Evolutionary conservation across 2,113 vertebrate genomes (phyloP).

Genomic region (Acanthisitta chloris): DNA sequence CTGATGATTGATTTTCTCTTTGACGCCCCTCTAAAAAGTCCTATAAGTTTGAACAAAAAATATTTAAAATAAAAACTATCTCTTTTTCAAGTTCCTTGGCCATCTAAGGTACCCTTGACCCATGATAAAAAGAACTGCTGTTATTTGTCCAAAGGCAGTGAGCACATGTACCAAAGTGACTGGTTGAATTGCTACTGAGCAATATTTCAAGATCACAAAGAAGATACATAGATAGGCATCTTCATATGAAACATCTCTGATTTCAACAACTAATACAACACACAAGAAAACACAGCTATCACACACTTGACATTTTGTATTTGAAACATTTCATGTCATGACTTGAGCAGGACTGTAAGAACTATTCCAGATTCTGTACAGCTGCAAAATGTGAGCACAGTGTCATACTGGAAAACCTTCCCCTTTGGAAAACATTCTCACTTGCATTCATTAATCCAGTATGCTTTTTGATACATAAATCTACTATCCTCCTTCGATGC

Average conservation of each 20-base stretch:
- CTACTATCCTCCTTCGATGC: not conserved
- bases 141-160: not conserved
- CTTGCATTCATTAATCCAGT: not conserved
- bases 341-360: not conserved
- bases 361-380: not conserved
- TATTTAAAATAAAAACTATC: not conserved
- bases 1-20: not conserved
- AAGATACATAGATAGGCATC: not conserved
- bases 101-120: not conserved
- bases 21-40: not conserved
- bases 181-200: not conserved
- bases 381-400: not conserved
- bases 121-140: not conserved
- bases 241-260: not conserved
- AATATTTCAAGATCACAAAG: not conserved
- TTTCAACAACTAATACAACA: not conserved
- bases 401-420: not conserved
- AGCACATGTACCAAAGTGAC: not conserved
- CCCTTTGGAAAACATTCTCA: not conserved
- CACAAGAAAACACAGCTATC: not conserved
- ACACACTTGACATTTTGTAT: not conserved
- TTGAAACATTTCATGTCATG: not conserved
- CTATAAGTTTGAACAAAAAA: not conserved
- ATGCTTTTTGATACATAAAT: not conserved
- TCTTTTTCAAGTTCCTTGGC: not conserved